phyloP scores from a whole-genome alignment of 2,888 invertebrate species.

The Drosophila gaucha region DNA sequence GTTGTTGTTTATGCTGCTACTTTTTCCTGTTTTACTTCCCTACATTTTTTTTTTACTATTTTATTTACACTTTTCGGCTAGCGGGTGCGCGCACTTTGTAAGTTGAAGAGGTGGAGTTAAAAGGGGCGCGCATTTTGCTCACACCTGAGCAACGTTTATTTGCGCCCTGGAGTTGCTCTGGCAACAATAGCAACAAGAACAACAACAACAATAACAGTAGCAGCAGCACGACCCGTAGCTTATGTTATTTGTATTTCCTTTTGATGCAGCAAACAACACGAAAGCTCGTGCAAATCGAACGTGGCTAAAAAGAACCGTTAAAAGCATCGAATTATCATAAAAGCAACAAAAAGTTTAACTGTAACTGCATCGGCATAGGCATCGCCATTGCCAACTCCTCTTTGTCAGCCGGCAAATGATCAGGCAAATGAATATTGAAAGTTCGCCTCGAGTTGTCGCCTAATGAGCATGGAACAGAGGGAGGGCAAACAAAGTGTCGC shows the following conservation, averaged over 20 bases:
- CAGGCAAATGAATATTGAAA: slow-evolving; percentile 40
- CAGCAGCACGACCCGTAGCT: slow-evolving; percentile 12
- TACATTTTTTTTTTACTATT: slow-evolving; percentile 57
- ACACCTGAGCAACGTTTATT: slow-evolving; percentile 56
- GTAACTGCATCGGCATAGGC: slow-evolving; percentile 1
- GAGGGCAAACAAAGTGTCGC: slow-evolving; percentile 30
- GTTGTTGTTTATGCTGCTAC: slow-evolving; percentile 45
- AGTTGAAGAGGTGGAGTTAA: background rate
- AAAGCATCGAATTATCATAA: slow-evolving; percentile 6
- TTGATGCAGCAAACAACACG: slow-evolving; percentile 34
- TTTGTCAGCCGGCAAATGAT: slow-evolving; percentile 38
- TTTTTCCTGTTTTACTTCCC: slow-evolving; percentile 56
- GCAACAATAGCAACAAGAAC: slow-evolving; percentile 46
- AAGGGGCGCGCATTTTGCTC: slow-evolving; percentile 29
- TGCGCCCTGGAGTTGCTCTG: slow-evolving; percentile 52
- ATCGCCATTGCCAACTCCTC: slow-evolving; percentile 1
- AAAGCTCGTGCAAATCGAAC: slow-evolving; percentile 39
- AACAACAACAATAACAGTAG: slow-evolving; percentile 21
- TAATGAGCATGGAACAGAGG: slow-evolving; percentile 36
- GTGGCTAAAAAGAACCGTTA: slow-evolving; percentile 37
- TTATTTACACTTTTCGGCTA: slow-evolving; percentile 66
- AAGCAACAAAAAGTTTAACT: slow-evolving; percentile 8
- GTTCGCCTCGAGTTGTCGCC: slow-evolving; percentile 16
- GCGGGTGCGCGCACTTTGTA: slow-evolving; percentile 26
- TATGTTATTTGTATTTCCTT: slow-evolving; percentile 36